Base-by-base conservation (phyloP, 2,113 vertebrate genomes). In the Macaca mulatta region DNA sequence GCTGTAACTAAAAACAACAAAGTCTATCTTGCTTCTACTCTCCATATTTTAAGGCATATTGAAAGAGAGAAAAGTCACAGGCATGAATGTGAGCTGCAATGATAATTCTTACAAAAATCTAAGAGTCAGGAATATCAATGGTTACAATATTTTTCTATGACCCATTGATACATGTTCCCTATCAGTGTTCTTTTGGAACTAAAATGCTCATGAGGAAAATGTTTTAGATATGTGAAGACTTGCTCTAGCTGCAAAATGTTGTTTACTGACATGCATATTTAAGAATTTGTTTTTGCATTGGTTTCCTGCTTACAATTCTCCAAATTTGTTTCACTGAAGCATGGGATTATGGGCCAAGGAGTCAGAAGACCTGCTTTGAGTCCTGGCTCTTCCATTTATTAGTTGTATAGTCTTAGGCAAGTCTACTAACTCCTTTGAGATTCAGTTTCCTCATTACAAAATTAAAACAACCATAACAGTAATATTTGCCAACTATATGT, bases 201-300 rank as follows among this genome's bases (percentile, higher is more conserved):
- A 55, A 94, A 48, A 79, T 57, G 8, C 38, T 64, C 64, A 57
- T 79, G 16, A 64, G 11, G 5, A 89, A 20, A 84, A 35, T 35
- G 20, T 78, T 93, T 96, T 89, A 89, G 25, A 23, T 80, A 32
- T 20, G 1, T 55, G 45, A 92, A 67, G 45, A 57, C 12, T 67
- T 89, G 6, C 16, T n/a, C 23, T 82, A 74, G 45, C 12, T 96
- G 80, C 43, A 85, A 67, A 80, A 57, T 32, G 9, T 59, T 52
- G n/a, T 83, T 50, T 75, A 18, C 35, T 67, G 35, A 25, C 10
- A 43, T 43, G 16, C 27, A 59, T 67, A 80, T 64, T 75, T 94
- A 69, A 77, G 45, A 75, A 50, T 70, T 96, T 96, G 48, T 11
- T 67, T 96, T 94, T 81, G 30, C 40, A 35, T 57, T 90, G 45